Conservation (phyloP, 2,113 vertebrate species). For the Cyprinodon variegatus region DNA sequence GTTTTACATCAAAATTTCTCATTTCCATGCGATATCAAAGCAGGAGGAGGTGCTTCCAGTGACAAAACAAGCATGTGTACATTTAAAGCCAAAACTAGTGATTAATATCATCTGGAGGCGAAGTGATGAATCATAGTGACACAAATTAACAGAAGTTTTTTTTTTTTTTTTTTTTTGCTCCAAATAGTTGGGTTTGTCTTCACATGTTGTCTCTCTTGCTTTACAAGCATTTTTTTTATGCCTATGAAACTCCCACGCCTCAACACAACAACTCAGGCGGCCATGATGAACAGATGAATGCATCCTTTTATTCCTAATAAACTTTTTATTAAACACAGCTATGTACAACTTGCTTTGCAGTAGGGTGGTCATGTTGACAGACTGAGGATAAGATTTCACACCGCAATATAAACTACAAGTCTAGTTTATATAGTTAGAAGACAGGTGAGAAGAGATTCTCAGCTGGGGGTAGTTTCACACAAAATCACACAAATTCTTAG, state of each 20-base stretch:
- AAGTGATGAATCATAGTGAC: constrained; percentile 87
- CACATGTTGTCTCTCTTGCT: constrained; percentile 62
- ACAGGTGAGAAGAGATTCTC: not conserved
- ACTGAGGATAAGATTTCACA: not conserved
- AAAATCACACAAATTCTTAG: not conserved
- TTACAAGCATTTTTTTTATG: constrained; percentile 49
- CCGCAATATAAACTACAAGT: not conserved
- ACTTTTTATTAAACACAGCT: not conserved
- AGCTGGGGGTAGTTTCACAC: not conserved
- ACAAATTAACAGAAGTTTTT: constrained; percentile 65
- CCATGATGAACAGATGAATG: not conserved
- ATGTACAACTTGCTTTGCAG: constrained; percentile 6
- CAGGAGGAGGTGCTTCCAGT: constrained; percentile 85
- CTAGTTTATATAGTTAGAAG: not conserved
- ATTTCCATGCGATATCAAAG: constrained; percentile 96
- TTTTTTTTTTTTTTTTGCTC: constrained; percentile 23
- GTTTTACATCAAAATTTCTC: constrained; percentile 92
- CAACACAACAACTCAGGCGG: constrained; percentile 4
- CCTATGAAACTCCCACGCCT: constrained; percentile 31
- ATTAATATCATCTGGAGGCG: constrained; percentile 89
- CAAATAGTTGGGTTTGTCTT: constrained; percentile 66
- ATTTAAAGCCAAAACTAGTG: constrained; percentile 89
- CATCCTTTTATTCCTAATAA: not conserved
- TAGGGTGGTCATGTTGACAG: not conserved
- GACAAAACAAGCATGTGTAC: constrained; percentile 87